Evolutionary conservation across 2,113 vertebrate species (phyloP).

Genomic region (Muntiacus muntjak): DNA sequence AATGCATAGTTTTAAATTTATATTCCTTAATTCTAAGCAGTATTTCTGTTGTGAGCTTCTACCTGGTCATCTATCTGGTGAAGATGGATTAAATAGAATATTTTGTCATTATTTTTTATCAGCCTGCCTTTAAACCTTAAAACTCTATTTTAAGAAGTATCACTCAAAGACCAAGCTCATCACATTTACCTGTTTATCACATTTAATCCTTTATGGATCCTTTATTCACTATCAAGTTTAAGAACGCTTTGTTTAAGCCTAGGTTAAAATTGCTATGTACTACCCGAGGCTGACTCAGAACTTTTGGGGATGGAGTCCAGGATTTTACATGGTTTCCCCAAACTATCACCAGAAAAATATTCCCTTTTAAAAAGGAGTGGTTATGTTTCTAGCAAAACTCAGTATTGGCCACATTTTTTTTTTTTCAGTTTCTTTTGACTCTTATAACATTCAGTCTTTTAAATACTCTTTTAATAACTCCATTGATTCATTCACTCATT

Average conservation of each 20-base stretch:
- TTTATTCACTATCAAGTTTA: not conserved
- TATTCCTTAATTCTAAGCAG: not conserved
- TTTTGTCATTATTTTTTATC: not conserved
- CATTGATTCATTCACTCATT: not conserved
- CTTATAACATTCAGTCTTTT: not conserved
- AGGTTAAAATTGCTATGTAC: not conserved
- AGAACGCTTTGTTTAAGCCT: not conserved
- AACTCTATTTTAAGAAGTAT: not conserved
- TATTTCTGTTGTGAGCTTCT: not conserved
- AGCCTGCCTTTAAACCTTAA: not conserved
- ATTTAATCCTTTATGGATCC: not conserved
- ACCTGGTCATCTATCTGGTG: not conserved
- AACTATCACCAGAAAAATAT: not conserved
- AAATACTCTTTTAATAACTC: not conserved
- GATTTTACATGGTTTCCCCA: not conserved
- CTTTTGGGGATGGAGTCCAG: not conserved
- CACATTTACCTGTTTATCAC: not conserved
- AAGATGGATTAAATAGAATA: not conserved
- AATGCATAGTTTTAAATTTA: not conserved
- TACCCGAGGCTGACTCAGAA: not conserved
- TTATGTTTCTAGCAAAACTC: not conserved
- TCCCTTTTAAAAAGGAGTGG: not conserved
- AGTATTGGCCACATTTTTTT: not conserved
- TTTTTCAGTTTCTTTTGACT: not conserved
- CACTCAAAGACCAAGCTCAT: not conserved